Evolutionary conservation across 2,797 vertebrate species (phyloP), one percentile per base, ranked within the genome.

Genomic region (Sorex maritimensis): DNA sequence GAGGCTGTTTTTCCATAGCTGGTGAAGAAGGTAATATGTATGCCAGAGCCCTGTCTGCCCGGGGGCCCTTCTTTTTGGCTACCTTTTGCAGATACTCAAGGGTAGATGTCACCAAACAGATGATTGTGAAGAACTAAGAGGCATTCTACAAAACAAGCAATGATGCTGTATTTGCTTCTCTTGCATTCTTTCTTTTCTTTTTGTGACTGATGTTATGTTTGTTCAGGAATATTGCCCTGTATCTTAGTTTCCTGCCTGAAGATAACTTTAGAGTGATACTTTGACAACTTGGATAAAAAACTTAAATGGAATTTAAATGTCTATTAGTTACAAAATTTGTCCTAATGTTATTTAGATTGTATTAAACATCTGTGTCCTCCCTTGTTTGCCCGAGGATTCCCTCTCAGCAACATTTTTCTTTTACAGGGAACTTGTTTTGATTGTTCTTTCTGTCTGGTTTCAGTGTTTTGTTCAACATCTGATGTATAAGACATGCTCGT

Each of bases 311-410:
- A 55, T 84, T 79, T 90, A 86, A 84, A 9, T 34, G 17, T 61
- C 21, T 61, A 61, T 67, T 85, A 85, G 85, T 61, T 38, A 61
- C 23, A 55, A 82, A 85, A 80, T 81, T 13, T 86, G 1, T 73
- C 12, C 38, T 74, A 23, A 67, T 90, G 85, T 88, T 84, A 63
- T 65, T 80, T 80, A 72, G 19, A n/a, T 67, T 61, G 10, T 63
- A 19, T 30, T 88, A 84, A 69, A 15, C 78, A 55, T 44, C 41
- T 58, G 7, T 85, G 49, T 19, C 26, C 2, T 74, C 9, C 2
- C 9, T 2, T n/a, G 23, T 10, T n/a, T 55, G 67, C 67, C 44
- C 55, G 7, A 46, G n/a, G 38, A 82, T 61, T 86, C 24, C 24
- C 3, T 68, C n/a, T 80, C 34, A 24, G 65, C 68, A 78, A 38